These are phyloP conservation scores for Acanthornis magna DNA, from an alignment of 2,797 vertebrate species.

Conservation along the genomic window DNA sequence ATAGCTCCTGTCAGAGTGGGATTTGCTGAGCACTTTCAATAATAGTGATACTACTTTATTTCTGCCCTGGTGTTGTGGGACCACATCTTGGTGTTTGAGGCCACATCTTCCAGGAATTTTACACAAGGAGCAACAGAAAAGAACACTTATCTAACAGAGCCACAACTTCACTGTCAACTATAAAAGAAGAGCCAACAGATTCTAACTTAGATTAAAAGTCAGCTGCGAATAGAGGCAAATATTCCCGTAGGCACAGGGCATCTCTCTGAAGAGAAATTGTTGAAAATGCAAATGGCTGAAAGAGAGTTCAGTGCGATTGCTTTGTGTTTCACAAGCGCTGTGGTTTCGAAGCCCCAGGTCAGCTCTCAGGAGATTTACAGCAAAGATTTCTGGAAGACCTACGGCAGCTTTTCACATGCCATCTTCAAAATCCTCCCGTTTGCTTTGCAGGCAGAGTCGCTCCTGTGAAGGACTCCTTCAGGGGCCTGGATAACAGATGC, in stretches of 20 bases:
- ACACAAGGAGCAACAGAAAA: slow-evolving; percentile 22
- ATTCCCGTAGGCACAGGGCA: slow-evolving; percentile 7
- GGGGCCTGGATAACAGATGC: neutral
- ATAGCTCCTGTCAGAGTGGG: neutral
- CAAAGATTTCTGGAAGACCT: slow-evolving; percentile 24
- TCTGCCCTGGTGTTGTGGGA: slow-evolving; percentile 24
- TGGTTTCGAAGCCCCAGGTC: neutral
- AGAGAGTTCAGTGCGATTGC: neutral
- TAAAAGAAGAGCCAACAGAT: slow-evolving; percentile 35
- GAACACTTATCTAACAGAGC: slow-evolving; percentile 40
- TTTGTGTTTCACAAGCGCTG: neutral
- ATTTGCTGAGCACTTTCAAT: neutral
- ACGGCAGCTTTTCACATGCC: neutral
- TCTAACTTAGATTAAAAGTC: slow-evolving; percentile 38
- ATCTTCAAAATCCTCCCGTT: neutral
- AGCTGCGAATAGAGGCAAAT: neutral
- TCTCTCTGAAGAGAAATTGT: slow-evolving; percentile 33
- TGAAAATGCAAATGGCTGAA: slow-evolving; percentile 52
- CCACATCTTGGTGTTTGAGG: neutral
- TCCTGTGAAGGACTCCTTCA: slow-evolving; percentile 1
- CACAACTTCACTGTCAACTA: slow-evolving; percentile 33
- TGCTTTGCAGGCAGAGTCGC: neutral
- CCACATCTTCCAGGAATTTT: slow-evolving; percentile 39
- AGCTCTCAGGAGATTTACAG: neutral
- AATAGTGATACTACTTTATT: neutral